phyloP scores from a whole-genome alignment of 2,888 invertebrate species.

The Cremastobaeus sp. region DNA sequence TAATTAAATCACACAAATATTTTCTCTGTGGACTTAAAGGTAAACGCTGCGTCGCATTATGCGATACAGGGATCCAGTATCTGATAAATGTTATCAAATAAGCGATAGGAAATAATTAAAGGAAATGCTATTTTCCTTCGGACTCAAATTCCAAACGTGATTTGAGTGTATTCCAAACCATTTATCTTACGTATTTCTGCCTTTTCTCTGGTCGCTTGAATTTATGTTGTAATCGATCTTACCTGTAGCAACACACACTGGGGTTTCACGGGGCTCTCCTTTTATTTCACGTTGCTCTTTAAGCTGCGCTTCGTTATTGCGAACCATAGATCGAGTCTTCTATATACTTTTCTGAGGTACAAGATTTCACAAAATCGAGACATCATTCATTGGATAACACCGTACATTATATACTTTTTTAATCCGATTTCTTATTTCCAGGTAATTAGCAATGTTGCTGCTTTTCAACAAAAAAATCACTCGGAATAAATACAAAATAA shows the following conservation, averaged over 20 bases:
- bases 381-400: slow-evolving; percentile 46
- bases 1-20: not conserved
- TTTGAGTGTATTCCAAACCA: slow-evolving; percentile 54
- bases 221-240: slow-evolving; percentile 60
- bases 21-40: not conserved
- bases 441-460: slow-evolving; percentile 29
- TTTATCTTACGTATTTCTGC: slow-evolving; percentile 52
- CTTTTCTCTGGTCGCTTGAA: slow-evolving; percentile 50
- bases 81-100: slow-evolving; percentile 30
- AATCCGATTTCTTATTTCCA: slow-evolving; percentile 33
- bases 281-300: slow-evolving; percentile 53
- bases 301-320: slow-evolving; percentile 56
- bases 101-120: slow-evolving; percentile 40
- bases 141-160: slow-evolving; percentile 53
- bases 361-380: slow-evolving; percentile 47
- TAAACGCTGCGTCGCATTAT: not conserved
- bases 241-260: slow-evolving; percentile 55
- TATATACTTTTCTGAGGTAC: slow-evolving; percentile 36
- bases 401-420: slow-evolving; percentile 39
- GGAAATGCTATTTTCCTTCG: slow-evolving; percentile 36
- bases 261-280: slow-evolving; percentile 50
- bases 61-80: not conserved
- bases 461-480: no score
- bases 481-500: no score
- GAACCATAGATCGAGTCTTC: slow-evolving; percentile 49